Conservation (phyloP, 2,888 invertebrate genomes). For the Megalurothrips usitatus region DNA sequence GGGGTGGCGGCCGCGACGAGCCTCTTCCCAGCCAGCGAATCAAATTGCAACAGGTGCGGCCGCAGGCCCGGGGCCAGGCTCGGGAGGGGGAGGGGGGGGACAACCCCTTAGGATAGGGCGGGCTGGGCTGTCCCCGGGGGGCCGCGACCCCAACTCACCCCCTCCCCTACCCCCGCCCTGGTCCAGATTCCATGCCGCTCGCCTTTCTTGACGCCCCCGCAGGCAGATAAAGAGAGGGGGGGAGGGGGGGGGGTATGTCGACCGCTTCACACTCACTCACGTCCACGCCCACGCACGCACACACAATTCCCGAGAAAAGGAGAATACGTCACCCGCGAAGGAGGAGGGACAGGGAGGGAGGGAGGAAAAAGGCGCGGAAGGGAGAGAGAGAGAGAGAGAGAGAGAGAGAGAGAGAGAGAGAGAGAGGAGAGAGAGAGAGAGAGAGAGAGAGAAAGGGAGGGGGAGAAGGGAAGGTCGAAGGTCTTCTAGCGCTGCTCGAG, state of each 20-base stretch:
- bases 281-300: neutral
- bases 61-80: neutral
- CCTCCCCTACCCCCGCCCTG: neutral
- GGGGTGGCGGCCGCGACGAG: neutral
- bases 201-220: neutral
- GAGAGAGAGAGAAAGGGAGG: neutral
- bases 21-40: neutral
- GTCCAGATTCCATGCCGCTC: neutral
- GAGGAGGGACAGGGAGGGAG: neutral
- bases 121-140: conserved; percentile 19
- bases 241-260: too few relatives aligned
- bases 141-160: neutral
- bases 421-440: too few relatives aligned
- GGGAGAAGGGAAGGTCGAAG: neutral
- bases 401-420: neutral
- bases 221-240: too few relatives aligned
- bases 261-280: neutral
- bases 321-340: too few relatives aligned
- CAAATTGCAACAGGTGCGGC: conserved; percentile 6
- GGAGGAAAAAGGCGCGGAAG: neutral
- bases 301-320: too few relatives aligned
- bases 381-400: neutral
- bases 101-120: conserved; percentile 18
- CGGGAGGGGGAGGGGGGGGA: neutral
- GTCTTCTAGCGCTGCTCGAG: neutral